These are phyloP conservation scores for Catocala sponsa DNA, from an alignment of 2,888 invertebrate genomes.

Conservation along the genomic window DNA sequence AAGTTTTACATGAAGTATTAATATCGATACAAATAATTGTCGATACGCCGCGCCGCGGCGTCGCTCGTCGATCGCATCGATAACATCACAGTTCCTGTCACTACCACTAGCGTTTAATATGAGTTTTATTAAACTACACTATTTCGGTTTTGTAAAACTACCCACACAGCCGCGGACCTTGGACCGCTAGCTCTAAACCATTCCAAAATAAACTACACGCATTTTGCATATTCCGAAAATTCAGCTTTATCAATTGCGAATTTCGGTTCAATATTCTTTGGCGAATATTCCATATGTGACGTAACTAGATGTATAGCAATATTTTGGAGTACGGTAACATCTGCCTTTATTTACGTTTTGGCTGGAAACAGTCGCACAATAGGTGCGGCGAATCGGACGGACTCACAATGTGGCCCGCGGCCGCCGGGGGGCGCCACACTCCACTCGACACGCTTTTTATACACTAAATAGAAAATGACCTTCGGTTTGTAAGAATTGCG, in stretches of 20 bases:
- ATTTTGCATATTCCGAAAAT: constrained; percentile 19
- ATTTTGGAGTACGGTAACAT: constrained; percentile 84
- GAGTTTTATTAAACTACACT: constrained; percentile 82
- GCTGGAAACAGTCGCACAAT: constrained; percentile 82
- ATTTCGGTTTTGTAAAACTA: constrained; percentile 85
- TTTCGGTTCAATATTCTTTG: constrained; percentile 50
- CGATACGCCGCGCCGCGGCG: constrained; percentile 19
- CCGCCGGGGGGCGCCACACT: constrained; percentile 49
- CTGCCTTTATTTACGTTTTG: constrained; percentile 88
- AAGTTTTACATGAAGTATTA: no score
- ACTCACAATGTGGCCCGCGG: constrained; percentile 69
- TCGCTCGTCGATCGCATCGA: constrained; percentile 56
- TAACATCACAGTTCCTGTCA: constrained; percentile 69
- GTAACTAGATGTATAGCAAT: constrained; percentile 52
- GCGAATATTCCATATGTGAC: constrained; percentile 36
- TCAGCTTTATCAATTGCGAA: constrained; percentile 22
- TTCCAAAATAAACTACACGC: constrained; percentile 39
- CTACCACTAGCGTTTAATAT: constrained; percentile 79
- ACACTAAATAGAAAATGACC: constrained; percentile 70
- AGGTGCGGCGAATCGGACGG: constrained; percentile 78
- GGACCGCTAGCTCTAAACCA: constrained; percentile 56
- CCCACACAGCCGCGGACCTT: constrained; percentile 73
- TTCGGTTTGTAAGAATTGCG: constrained; percentile 53
- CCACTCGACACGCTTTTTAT: constrained; percentile 61
- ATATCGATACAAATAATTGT: no score